Evolutionary conservation across 1,140 invertebrate species (phyloP).

Genomic region (Hesperophylax magnus): DNA sequence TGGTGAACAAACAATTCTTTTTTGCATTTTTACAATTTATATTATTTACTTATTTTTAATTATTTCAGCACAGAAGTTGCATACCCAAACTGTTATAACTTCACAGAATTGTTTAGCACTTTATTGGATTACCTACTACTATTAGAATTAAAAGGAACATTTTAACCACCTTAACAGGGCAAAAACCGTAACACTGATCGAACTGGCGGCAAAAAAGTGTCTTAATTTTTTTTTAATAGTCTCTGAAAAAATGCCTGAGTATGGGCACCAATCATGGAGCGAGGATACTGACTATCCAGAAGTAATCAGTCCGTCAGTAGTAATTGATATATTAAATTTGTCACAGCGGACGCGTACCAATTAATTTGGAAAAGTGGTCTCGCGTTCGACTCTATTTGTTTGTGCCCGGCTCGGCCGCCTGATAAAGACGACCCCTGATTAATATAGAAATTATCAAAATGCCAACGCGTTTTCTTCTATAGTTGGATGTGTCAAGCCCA

Average conservation of each 20-base stretch:
- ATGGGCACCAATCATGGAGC: neutral
- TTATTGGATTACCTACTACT: too few species aligned
- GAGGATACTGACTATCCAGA: neutral
- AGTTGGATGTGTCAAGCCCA: too few species aligned
- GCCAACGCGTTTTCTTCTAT: slow-evolving; percentile 31
- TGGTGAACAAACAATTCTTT: too few species aligned
- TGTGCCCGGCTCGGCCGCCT: slow-evolving; percentile 22
- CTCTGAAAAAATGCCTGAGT: neutral
- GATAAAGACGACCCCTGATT: slow-evolving; percentile 24
- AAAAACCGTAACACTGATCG: too few species aligned
- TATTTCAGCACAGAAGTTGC: too few species aligned
- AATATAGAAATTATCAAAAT: slow-evolving; percentile 54
- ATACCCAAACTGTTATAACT: too few species aligned
- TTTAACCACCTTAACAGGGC: too few species aligned
- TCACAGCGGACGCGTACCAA: slow-evolving; percentile 49
- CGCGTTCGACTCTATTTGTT: neutral
- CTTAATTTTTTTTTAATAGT: too few species aligned
- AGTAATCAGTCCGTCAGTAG: slow-evolving; percentile 52
- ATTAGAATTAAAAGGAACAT: too few species aligned
- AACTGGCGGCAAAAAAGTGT: too few species aligned
- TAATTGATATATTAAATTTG: slow-evolving; percentile 59
- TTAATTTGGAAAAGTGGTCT: slow-evolving; percentile 53
- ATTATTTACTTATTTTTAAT: too few species aligned
- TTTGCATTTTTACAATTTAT: too few species aligned
- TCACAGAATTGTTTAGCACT: neutral